A percentile compares a stretch with the other conserved stretches of the same genome.
These are phyloP conservation scores for Drosophila subobscura DNA, from an alignment of 1,140 invertebrate species.

Conservation along the genomic window DNA sequence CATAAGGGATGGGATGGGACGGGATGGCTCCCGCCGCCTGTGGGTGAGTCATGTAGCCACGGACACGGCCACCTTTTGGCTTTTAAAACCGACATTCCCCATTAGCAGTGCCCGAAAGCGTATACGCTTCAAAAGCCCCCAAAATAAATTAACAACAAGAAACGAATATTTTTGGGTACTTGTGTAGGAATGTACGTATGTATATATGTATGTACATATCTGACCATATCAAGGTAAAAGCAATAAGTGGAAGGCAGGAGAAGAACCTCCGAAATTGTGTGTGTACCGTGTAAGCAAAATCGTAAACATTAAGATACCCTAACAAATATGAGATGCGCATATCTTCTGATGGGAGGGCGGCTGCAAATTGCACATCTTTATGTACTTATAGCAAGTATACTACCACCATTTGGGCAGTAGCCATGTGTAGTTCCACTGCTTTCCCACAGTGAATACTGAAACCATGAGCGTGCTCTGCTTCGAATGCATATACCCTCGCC, in stretches of 20 bases:
- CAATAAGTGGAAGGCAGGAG: constrained; percentile 23
- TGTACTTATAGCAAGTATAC: neutral
- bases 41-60: constrained; percentile 58
- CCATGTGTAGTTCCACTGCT: too few relatives aligned
- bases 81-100: constrained; percentile 80
- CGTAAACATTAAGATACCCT: constrained; percentile 26
- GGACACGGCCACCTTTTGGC: constrained; percentile 61
- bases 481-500: constrained; percentile 1
- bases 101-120: constrained; percentile 72
- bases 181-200: constrained; percentile 12
- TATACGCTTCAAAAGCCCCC: constrained; percentile 59
- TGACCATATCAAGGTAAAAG: constrained; percentile 45
- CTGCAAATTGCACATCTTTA: constrained; percentile 8
- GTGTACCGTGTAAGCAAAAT: constrained; percentile 22
- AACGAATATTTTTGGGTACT: constrained; percentile 24
- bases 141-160: constrained; percentile 51
- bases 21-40: constrained; percentile 10
- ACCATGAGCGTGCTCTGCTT: too few relatives aligned
- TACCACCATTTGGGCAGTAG: too few relatives aligned
- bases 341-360: too few relatives aligned
- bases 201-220: constrained; percentile 18
- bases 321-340: neutral
- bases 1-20: neutral
- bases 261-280: constrained; percentile 1
- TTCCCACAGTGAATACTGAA: too few relatives aligned